phyloP scores from a whole-genome alignment of 1,140 invertebrate genomes.

The Drosophila littoralis region DNA sequence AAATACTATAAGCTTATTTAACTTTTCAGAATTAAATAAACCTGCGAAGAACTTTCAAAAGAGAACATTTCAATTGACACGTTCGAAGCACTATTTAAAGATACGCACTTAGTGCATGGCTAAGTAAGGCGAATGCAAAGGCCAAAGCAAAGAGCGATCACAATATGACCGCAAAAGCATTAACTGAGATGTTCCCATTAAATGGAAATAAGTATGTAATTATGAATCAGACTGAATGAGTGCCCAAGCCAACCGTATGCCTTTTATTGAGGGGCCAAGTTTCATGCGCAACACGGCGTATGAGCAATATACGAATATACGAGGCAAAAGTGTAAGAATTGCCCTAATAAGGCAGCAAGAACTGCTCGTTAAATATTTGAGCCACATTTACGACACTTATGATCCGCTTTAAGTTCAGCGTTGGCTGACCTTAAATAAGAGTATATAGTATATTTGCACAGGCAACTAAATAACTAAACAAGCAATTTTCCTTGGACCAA shows the following conservation, averaged over 20 bases:
- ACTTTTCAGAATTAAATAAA: neutral
- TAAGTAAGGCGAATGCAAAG: constrained; percentile 8
- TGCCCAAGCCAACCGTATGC: neutral
- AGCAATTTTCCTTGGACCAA: constrained; percentile 32
- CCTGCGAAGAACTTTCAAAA: constrained; percentile 3
- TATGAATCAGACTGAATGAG: constrained; percentile 35
- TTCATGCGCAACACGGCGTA: constrained; percentile 37
- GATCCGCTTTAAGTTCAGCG: constrained; percentile 36
- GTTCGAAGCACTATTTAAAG: constrained; percentile 5
- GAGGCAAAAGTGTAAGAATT: constrained; percentile 27
- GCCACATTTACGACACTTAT: constrained; percentile 44
- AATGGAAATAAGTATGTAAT: constrained; percentile 52
- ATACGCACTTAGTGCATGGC: constrained; percentile 14
- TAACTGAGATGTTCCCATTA: constrained; percentile 45
- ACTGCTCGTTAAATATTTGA: constrained; percentile 46
- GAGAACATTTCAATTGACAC: neutral
- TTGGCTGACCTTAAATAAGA: constrained; percentile 18
- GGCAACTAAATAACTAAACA: constrained; percentile 33
- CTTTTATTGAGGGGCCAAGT: constrained; percentile 17
- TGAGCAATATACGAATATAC: constrained; percentile 24
- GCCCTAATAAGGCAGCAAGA: constrained; percentile 32
- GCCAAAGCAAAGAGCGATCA: constrained; percentile 14
- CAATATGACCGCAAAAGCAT: constrained; percentile 42
- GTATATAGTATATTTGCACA: constrained; percentile 6
- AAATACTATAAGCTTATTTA: constrained; percentile 7